These are phyloP conservation scores for Argentina silus DNA, from an alignment of 2,797 vertebrate species.

Conservation along the genomic window DNA sequence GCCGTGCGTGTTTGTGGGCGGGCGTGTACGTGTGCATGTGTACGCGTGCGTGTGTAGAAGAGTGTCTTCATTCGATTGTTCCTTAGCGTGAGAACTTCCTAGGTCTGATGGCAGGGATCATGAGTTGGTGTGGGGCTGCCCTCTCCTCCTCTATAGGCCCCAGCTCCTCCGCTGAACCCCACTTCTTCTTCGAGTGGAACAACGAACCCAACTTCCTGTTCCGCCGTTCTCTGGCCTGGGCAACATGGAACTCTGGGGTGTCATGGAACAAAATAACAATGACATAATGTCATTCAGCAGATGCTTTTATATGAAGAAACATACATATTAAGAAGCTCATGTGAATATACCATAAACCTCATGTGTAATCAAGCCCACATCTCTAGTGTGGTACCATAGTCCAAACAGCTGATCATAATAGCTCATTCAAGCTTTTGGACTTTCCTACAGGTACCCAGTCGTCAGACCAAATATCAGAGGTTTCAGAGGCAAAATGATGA, in stretches of 20 bases:
- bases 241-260: conserved; percentile 66
- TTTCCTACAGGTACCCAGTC: too few species aligned
- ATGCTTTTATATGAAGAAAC: not conserved
- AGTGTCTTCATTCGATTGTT: not conserved
- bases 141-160: conserved; percentile 66
- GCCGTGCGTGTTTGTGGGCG: not conserved
- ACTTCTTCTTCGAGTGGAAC: conserved; percentile 76
- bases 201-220: conserved; percentile 77
- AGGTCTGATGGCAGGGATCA: conserved; percentile 57
- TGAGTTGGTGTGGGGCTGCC: conserved; percentile 50
- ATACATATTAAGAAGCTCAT: not conserved
- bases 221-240: conserved; percentile 72
- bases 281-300: not conserved
- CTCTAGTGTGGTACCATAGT: too few species aligned
- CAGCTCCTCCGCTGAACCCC: conserved; percentile 76
- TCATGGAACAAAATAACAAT: conserved; percentile 16
- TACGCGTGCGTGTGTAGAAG: not conserved
- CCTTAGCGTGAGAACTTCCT: conserved; percentile 73
- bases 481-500: not conserved
- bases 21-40: not conserved
- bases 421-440: too few species aligned
- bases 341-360: too few species aligned
- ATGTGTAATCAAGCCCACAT: too few species aligned
- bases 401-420: too few species aligned
- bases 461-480: not conserved